Percentiles rank a stretch among this genome's conserved stretches.
phyloP scores from a whole-genome alignment of 2,888 invertebrate species.

The Pseudoips prasinana region DNA sequence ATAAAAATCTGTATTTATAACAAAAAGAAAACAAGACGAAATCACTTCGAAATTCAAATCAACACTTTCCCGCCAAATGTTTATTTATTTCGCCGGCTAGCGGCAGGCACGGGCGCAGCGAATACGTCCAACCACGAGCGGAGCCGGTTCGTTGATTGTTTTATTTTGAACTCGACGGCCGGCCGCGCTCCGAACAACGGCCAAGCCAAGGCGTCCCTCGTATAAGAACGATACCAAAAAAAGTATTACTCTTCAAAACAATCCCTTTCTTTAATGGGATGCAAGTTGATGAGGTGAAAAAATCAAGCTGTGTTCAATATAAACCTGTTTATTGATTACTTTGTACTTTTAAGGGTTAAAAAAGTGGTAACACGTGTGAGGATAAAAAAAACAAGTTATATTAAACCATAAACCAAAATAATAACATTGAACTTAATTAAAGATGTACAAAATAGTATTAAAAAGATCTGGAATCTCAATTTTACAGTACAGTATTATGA shows the following conservation, averaged over 20 bases:
- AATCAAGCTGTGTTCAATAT: conserved; percentile 21
- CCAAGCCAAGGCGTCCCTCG: conserved; percentile 31
- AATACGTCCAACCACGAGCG: conserved; percentile 64
- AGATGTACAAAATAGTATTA: too few species aligned
- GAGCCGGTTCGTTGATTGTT: conserved; percentile 76
- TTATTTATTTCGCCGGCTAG: conserved; percentile 40
- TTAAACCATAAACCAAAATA: neutral
- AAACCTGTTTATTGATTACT: conserved; percentile 32
- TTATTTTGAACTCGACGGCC: conserved; percentile 60
- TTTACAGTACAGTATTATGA: too few species aligned
- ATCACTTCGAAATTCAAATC: conserved; percentile 20
- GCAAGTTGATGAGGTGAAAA: conserved; percentile 24
- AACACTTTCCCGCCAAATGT: conserved; percentile 62
- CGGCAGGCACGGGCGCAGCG: conserved; percentile 29
- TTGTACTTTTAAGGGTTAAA: neutral
- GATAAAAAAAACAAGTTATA: neutral
- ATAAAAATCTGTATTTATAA: too few species aligned
- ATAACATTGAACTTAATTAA: too few species aligned
- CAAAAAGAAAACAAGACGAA: conserved; percentile 7
- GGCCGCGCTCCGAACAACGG: conserved; percentile 40
- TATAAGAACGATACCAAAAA: conserved; percentile 44
- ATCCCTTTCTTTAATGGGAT: conserved; percentile 35
- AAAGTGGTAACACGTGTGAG: too few species aligned
- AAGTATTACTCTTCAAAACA: conserved; percentile 39
- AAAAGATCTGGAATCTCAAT: too few species aligned